Base-by-base conservation (phyloP, 1,140 invertebrate species). In the Atta colombica region DNA sequence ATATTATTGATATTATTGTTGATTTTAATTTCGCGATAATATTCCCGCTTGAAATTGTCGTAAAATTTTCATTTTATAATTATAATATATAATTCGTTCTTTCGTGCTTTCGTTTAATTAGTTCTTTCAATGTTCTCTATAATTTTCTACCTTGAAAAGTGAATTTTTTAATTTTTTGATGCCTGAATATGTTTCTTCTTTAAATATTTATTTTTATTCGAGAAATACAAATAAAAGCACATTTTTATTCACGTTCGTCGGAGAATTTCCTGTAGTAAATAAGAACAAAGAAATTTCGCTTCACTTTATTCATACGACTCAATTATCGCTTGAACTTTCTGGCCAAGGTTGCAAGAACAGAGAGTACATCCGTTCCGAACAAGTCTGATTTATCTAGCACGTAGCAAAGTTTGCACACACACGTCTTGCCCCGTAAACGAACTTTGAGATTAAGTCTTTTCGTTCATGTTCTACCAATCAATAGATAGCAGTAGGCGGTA, bases 291-390 rank as follows among this genome's bases (percentile, higher is more conserved):
- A 7, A 31, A 16, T 58, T 69, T 74, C 39, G 68, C 55, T 51
- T 25, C 25, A 16, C 25, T 74, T 72, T 82, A 82, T 82, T 82
- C 68, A 49, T 82, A 82, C 68, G 53, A 72, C 80, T 55, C 68
- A 82, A 82, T 82, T 82, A 82, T 74, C 80, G 68, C 68, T 74
- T 25, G 16, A 82, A 82, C 80, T 82, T 82, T 74, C 80, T 61
- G 80, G 25, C 80, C 80, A 82, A 82, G 80, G 68, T 82, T 82
- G 68, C 68, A 21, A n/a, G 66, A 60, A 71, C 78, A 71, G 68
- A 12, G 35, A 61, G 31, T 4, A 53, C 39, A 82, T 74, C 66
- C 69, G 68, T 74, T 82, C 25, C 35, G 51, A 45, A 12, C 16
- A 49, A 25, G 49, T 55, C 31, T 28, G 80, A 72, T 45, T 82